A percentile compares a stretch with the other conserved stretches of the same genome.
Conservation (phyloP, 2,888 invertebrate genomes). For the Erpobdella octoculata region DNA sequence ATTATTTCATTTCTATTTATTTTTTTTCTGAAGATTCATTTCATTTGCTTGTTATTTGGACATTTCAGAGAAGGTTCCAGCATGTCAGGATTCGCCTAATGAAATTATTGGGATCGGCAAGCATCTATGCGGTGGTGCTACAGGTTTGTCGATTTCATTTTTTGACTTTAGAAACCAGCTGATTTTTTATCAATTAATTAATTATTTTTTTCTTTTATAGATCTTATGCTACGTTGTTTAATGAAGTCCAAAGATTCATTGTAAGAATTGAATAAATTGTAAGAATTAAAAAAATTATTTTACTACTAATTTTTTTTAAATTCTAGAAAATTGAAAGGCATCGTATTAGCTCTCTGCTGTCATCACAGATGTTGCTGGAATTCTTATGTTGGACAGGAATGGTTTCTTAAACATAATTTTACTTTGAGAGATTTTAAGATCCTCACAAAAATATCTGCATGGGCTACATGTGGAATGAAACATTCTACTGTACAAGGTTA, state of each 20-base stretch:
- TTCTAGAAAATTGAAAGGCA: slow-evolving; percentile 44
- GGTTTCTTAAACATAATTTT: slow-evolving; percentile 54
- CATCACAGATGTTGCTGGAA: slow-evolving; percentile 74
- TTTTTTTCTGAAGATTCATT: neutral
- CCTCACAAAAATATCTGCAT: slow-evolving; percentile 73
- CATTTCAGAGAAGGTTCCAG: neutral
- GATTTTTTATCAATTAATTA: neutral
- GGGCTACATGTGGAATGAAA: slow-evolving; percentile 59
- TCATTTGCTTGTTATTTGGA: neutral
- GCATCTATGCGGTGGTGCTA: slow-evolving; percentile 81
- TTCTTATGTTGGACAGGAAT: slow-evolving; percentile 64
- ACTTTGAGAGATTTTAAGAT: slow-evolving; percentile 63
- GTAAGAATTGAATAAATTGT: neutral
- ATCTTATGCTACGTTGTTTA: slow-evolving; percentile 43
- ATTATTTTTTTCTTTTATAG: slow-evolving; percentile 30
- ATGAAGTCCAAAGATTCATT: slow-evolving; percentile 4
- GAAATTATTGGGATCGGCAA: slow-evolving; percentile 67
- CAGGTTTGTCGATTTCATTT: slow-evolving; percentile 59
- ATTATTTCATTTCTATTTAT: neutral
- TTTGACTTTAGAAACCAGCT: no score
- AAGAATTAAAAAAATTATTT: neutral
- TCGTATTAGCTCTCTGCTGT: slow-evolving; percentile 77
- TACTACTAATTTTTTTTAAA: neutral
- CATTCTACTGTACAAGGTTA: slow-evolving; percentile 27
- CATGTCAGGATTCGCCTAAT: neutral